Conservation (phyloP, 2,797 vertebrate species). For the Microhierax caerulescens region DNA sequence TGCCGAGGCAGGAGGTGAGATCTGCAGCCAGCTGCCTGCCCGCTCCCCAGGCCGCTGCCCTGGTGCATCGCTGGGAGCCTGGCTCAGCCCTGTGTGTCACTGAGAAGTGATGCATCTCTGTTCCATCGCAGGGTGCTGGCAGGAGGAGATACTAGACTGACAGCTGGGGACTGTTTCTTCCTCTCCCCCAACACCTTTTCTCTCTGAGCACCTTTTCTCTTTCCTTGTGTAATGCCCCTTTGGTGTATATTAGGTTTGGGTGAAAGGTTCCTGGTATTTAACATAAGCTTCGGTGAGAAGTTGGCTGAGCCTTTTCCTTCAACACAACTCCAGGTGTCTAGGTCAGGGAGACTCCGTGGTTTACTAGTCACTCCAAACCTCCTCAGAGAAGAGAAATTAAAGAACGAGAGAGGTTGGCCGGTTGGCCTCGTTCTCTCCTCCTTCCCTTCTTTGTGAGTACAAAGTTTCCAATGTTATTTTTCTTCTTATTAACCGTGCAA, state of each 20-base stretch:
- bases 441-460: not conserved
- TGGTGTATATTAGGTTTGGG: fast-evolving
- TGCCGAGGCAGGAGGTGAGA: not conserved
- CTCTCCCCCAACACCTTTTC: not conserved
- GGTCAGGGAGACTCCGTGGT: fast-evolving
- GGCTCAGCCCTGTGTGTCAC: not conserved
- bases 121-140: not conserved
- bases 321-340: not conserved
- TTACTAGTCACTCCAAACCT: not conserved
- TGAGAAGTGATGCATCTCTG: not conserved
- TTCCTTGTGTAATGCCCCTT: not conserved
- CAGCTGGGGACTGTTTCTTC: not conserved
- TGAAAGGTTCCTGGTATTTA: not conserved
- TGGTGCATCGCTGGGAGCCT: not conserved
- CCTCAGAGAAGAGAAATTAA: not conserved
- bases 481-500: not conserved
- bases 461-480: not conserved
- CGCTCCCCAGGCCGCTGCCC: not conserved
- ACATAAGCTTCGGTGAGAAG: not conserved
- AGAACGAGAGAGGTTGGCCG: not conserved
- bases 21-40: not conserved
- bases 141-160: not conserved
- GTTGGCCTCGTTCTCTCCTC: not conserved
- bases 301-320: not conserved
- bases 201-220: not conserved